phyloP scores from a whole-genome alignment of 2,113 vertebrate species.

The Eupsittula cactorum region DNA sequence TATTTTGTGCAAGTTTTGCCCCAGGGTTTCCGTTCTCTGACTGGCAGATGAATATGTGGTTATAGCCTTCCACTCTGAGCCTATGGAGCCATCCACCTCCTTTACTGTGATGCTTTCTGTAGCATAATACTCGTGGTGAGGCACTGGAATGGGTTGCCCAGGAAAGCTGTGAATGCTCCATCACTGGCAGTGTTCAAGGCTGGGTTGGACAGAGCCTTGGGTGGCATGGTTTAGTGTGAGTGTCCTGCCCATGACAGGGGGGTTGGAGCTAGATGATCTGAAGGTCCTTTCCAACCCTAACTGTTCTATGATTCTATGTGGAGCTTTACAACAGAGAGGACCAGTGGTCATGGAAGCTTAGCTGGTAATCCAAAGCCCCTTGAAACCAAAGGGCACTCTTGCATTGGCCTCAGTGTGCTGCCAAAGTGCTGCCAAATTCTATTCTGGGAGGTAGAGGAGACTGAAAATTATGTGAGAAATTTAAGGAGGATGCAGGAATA shows the following conservation, averaged over 20 bases:
- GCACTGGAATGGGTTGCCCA: too few species aligned
- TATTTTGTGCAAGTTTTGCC: slow-evolving; percentile 55
- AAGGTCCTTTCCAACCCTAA: too few species aligned
- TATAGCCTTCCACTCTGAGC: background rate
- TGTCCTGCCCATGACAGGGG: too few species aligned
- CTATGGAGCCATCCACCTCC: slow-evolving; percentile 20
- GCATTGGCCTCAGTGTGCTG: background rate
- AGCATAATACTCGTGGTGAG: background rate
- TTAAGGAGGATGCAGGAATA: background rate
- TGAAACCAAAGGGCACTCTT: background rate
- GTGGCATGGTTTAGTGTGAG: too few species aligned
- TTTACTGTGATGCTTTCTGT: slow-evolving; percentile 41
- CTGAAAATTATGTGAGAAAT: background rate
- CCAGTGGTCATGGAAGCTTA: slow-evolving; percentile 24
- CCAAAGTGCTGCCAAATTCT: background rate
- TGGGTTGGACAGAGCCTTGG: too few species aligned
- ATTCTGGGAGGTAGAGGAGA: background rate
- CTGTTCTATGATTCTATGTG: background rate
- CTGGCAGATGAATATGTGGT: slow-evolving; percentile 40
- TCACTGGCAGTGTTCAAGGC: too few species aligned
- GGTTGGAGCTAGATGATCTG: too few species aligned
- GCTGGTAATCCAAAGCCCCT: slow-evolving; percentile 12
- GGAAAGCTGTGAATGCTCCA: too few species aligned
- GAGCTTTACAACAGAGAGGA: slow-evolving; percentile 17
- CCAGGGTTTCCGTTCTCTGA: slow-evolving; percentile 37